Percentiles rank a stretch among this genome's conserved stretches.
phyloP scores from a whole-genome alignment of 2,888 invertebrate genomes.

The Alloplasta piceator region DNA sequence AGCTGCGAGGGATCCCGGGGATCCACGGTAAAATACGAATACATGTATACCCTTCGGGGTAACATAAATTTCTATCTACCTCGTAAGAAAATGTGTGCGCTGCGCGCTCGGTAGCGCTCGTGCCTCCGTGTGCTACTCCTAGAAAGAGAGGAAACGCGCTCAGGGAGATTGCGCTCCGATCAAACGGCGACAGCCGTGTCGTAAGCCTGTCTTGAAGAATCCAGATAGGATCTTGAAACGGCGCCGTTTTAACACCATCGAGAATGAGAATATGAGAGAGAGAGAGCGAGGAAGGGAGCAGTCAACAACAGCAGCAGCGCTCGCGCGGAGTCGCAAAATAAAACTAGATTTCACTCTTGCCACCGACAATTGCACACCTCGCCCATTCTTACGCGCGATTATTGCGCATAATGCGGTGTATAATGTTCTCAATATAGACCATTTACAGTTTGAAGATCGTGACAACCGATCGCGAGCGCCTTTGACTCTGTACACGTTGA shows the following conservation, averaged over 20 bases:
- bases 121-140: slow-evolving; percentile 9
- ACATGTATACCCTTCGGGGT: not conserved
- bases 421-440: slow-evolving; percentile 27
- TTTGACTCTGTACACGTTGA: slow-evolving; percentile 5
- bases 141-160: slow-evolving; percentile 54
- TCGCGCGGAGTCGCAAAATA: slow-evolving; percentile 57
- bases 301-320: slow-evolving; percentile 1
- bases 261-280: slow-evolving; percentile 31
- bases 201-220: slow-evolving; percentile 67
- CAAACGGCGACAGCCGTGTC: slow-evolving; percentile 69
- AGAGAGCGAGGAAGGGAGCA: slow-evolving; percentile 23
- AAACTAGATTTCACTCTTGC: slow-evolving; percentile 56
- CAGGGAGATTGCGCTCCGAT: slow-evolving; percentile 61
- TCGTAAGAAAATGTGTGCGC: slow-evolving; percentile 9
- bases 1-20: not conserved
- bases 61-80: slow-evolving; percentile 40
- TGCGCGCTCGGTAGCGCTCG: slow-evolving; percentile 25
- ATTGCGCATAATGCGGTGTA: not conserved
- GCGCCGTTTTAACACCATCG: slow-evolving; percentile 68
- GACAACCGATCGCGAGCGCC: slow-evolving; percentile 42
- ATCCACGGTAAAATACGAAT: slow-evolving; percentile 6
- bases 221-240: slow-evolving; percentile 67
- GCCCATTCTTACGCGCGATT: slow-evolving; percentile 3
- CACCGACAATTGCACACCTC: slow-evolving; percentile 33
- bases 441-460: slow-evolving; percentile 59